Conservation (phyloP, 2,113 vertebrate species). For the Syrmaticus mikado region DNA sequence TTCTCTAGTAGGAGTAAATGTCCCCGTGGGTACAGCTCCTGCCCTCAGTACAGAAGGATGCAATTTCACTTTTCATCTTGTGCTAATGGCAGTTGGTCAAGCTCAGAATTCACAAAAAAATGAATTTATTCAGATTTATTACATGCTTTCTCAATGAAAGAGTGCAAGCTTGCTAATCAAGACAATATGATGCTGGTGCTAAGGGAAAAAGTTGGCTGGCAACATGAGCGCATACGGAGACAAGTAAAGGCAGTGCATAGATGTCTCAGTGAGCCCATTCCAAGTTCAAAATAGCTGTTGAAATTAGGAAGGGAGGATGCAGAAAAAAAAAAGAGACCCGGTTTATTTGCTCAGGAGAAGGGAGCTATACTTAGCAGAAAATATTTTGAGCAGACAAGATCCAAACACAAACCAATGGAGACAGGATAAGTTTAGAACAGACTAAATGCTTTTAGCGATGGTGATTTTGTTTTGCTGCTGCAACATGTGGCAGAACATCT, state of each 20-base stretch:
- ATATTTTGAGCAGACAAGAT: not conserved
- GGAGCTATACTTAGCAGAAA: not conserved
- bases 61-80: slow-evolving; percentile 10
- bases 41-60: not conserved
- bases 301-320: not conserved
- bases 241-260: not conserved
- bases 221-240: not conserved
- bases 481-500: not conserved
- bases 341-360: not conserved
- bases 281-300: not conserved
- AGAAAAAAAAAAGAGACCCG: not conserved
- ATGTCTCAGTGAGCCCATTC: not conserved
- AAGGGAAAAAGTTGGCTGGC: not conserved
- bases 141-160: not conserved
- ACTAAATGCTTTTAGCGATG: not conserved
- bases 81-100: not conserved
- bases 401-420: not conserved
- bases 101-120: not conserved
- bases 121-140: not conserved
- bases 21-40: not conserved
- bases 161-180: not conserved
- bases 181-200: not conserved
- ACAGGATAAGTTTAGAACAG: not conserved
- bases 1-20: not conserved
- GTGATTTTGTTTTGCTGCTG: not conserved